phyloP scores from a whole-genome alignment of 2,113 vertebrate species.

The Chaetops frenatus region DNA sequence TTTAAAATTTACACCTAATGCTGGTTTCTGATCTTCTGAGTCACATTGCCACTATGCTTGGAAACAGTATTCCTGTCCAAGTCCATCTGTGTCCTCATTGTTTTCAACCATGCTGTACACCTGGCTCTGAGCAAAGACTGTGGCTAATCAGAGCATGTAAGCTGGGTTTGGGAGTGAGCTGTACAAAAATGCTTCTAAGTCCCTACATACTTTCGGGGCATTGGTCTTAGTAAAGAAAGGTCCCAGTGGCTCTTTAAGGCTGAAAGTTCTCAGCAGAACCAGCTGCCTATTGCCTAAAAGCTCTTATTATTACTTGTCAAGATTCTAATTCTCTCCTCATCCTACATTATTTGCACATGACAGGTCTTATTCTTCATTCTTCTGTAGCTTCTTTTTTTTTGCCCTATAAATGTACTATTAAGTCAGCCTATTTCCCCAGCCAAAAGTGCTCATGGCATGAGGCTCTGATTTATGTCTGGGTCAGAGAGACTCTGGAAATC shows the following conservation, averaged over 20 bases:
- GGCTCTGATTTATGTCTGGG: not conserved
- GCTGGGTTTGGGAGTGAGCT: not conserved
- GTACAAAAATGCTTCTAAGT: fast-evolving
- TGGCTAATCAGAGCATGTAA: not conserved
- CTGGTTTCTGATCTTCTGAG: not conserved
- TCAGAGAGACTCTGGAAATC: not conserved
- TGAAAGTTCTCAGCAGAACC: not conserved
- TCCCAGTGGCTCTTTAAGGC: not conserved
- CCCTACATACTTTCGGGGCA: not conserved
- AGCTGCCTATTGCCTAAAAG: not conserved
- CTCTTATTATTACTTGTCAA: not conserved
- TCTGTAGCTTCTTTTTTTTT: not conserved
- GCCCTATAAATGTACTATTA: not conserved
- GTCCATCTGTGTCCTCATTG: not conserved
- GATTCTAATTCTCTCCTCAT: not conserved
- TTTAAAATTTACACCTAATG: not conserved
- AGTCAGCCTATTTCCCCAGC: not conserved
- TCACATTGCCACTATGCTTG: not conserved
- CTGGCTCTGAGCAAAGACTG: not conserved
- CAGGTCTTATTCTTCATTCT: not conserved
- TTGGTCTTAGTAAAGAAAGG: not conserved
- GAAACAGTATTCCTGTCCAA: not conserved
- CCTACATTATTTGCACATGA: not conserved
- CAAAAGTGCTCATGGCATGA: not conserved
- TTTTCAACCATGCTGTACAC: not conserved